Conservation (phyloP, 2,113 vertebrate species). For the Lycaon pictus region DNA sequence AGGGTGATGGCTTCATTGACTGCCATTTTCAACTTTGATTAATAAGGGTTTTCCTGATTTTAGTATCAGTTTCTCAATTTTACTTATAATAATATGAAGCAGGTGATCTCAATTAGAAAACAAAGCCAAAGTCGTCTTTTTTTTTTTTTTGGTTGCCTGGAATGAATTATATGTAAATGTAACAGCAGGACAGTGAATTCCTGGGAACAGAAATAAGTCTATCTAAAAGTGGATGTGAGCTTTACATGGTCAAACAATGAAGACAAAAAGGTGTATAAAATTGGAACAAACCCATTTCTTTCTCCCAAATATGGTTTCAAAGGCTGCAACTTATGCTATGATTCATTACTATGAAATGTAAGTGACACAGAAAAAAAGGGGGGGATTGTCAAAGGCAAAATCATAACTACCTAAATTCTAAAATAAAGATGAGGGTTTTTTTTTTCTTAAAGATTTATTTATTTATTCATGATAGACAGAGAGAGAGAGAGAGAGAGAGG, state of each 20-base stretch:
- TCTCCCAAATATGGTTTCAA: neutral
- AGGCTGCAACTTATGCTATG: neutral
- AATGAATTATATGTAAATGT: conserved; percentile 71
- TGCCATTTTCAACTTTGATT: conserved; percentile 44
- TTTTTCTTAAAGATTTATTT: too few species aligned
- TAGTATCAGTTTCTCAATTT: conserved; percentile 60
- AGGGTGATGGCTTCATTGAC: conserved; percentile 31
- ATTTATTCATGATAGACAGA: too few species aligned
- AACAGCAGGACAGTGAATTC: conserved; percentile 24
- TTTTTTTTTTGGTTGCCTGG: conserved; percentile 41
- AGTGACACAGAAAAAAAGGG: neutral
- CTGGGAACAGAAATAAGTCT: conserved; percentile 59
- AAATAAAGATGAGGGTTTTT: neutral
- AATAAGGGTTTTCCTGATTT: conserved; percentile 65
- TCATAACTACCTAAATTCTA: neutral
- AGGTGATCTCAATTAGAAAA: conserved; percentile 73
- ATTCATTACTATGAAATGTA: conserved; percentile 43
- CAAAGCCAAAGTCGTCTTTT: neutral
- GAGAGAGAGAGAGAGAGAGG: too few species aligned
- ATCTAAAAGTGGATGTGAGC: conserved; percentile 52
- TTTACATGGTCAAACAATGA: conserved; percentile 33
- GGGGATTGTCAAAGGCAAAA: neutral
- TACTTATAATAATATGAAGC: conserved; percentile 62
- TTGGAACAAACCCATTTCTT: neutral
- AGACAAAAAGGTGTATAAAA: conserved; percentile 6